Evolutionary conservation across 92 coral and sea anemone species (phyloP).

Genomic region (Porites divaricata): DNA sequence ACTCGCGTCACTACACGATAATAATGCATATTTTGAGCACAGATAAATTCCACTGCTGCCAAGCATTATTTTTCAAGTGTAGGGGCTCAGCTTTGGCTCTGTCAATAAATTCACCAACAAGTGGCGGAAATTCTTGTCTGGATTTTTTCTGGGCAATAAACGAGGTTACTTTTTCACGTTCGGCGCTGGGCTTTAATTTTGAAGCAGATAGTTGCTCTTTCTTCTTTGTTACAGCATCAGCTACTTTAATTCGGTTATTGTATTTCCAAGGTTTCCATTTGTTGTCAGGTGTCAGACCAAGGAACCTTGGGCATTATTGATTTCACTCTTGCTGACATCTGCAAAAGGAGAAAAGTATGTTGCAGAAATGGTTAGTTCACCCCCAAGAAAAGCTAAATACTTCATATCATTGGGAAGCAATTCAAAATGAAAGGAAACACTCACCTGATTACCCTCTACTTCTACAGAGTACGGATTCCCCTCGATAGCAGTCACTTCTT

Average conservation of each 20-base stretch:
- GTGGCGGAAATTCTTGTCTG: slow-evolving; percentile 43
- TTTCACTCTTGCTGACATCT: slow-evolving; percentile 45
- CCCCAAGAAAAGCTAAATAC: slow-evolving; percentile 49
- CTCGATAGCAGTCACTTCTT: slow-evolving; percentile 45
- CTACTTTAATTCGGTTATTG: slow-evolving; percentile 38
- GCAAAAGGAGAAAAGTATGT: slow-evolving; percentile 65
- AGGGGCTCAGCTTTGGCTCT: too few species aligned
- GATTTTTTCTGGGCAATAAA: slow-evolving; percentile 48
- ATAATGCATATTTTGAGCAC: too few species aligned
- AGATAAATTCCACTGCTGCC: too few species aligned
- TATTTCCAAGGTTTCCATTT: slow-evolving; percentile 58
- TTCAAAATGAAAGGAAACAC: slow-evolving; percentile 42
- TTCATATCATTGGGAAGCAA: slow-evolving; percentile 59
- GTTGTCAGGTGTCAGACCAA: slow-evolving; percentile 45
- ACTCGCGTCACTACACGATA: too few species aligned
- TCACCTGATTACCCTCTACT: not conserved
- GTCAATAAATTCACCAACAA: too few species aligned
- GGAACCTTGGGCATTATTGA: slow-evolving; percentile 38
- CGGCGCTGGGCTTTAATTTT: slow-evolving; percentile 32
- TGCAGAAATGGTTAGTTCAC: slow-evolving; percentile 53
- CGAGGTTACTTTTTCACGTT: slow-evolving; percentile 35
- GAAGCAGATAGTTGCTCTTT: slow-evolving; percentile 27
- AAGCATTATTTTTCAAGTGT: too few species aligned
- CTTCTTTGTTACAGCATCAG: slow-evolving; percentile 40
- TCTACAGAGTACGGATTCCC: slow-evolving; percentile 12